Base-by-base conservation (phyloP, 1,140 invertebrate species). In the Stegodyphus dumicola region DNA sequence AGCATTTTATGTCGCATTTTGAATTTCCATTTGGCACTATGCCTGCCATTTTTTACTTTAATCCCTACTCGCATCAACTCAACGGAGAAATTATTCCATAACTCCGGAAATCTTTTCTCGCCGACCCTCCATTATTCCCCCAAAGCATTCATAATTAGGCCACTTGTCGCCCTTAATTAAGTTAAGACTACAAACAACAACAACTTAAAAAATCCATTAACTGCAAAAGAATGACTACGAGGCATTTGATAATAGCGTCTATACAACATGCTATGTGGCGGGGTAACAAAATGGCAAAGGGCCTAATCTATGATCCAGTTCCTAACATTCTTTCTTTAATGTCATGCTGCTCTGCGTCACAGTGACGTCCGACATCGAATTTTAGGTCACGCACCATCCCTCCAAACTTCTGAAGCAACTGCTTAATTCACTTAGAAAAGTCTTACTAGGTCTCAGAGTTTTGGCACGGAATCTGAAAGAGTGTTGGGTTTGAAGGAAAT, bases 341-440 rank as follows among this genome's bases (percentile, higher is more conserved):
- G 67, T 54, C 66, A 7, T 48, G 65, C 11, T 48, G 60, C 66
- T 7, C 64, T 13, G 64, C 60, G 76, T 70, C 65, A 79, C 52
- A n/a, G 52, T 70, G 77, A 79, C 77, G 77, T 70, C 65, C 48
- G 49, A n/a, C 64, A 52, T 70, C 17, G 77, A 70, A 66, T 79
- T 79, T 79, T 79, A 79, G 77, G 77, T 79, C 77, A 79, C 77
- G 77, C 77, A 79, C 51, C 33, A 74, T 53, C 15, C 11, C 33
- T 17, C 18, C 54, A 70, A 69, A 54, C 66, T 69, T 18, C 48
- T 49, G 9, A n/a, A n/a, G n/a, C 66, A 49, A 48, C 33, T 48
- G 33, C 17, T 79, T 79, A 79, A 79, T 79, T 79, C 77, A 69
- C 77, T 70, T 79, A 79, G 77, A 79, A 79, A 56, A 70, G 49